Conservation (phyloP, 2,113 vertebrate genomes). For the Podilymbus podiceps region DNA sequence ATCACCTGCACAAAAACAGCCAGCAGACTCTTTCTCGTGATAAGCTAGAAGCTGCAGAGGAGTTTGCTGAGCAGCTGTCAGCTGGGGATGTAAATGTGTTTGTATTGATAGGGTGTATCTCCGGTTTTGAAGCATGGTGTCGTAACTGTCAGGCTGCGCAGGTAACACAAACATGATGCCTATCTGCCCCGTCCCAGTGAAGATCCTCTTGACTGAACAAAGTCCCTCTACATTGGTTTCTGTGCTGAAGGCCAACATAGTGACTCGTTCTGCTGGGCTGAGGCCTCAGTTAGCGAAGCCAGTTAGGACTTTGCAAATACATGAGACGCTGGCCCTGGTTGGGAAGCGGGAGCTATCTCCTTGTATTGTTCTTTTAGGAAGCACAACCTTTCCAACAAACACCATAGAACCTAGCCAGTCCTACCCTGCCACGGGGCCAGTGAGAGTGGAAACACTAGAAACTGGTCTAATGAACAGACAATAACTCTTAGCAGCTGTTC, state of each 20-base stretch:
- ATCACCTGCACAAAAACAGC: background rate
- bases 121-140: background rate
- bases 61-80: background rate
- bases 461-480: background rate
- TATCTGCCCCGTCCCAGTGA: background rate
- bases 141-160: background rate
- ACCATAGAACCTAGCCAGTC: background rate
- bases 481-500: background rate
- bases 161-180: background rate
- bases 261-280: background rate
- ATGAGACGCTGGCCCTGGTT: background rate
- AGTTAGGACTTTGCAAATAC: background rate
- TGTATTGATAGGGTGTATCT: background rate
- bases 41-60: background rate
- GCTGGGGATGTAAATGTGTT: background rate
- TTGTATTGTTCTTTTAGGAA: background rate
- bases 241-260: background rate
- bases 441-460: background rate
- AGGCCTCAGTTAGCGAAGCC: background rate
- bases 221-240: background rate
- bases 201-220: background rate
- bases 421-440: background rate
- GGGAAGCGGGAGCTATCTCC: background rate
- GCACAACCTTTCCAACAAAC: background rate
- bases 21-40: background rate